These are phyloP conservation scores for Dreissena polymorpha DNA, from an alignment of 1,140 invertebrate species.

Conservation along the genomic window DNA sequence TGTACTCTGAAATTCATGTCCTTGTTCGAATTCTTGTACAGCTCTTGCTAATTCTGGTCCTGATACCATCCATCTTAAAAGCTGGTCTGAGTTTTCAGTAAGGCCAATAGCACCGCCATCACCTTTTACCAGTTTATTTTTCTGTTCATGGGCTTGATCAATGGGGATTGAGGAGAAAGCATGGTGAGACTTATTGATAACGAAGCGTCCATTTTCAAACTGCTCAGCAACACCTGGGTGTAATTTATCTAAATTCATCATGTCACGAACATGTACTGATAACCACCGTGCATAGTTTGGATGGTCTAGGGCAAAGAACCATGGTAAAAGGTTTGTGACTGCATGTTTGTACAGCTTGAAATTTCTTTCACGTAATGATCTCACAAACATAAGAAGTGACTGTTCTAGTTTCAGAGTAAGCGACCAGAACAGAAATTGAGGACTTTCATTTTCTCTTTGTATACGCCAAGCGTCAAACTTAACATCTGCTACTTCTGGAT, in stretches of 20 bases:
- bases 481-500: not conserved
- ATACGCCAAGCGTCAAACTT: not conserved
- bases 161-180: not conserved
- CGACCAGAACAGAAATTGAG: not conserved
- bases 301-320: slow-evolving; percentile 64
- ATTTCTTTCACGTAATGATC: not conserved
- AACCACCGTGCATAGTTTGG: slow-evolving; percentile 65
- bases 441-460: not conserved
- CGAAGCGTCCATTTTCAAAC: slow-evolving; percentile 58
- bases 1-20: not conserved
- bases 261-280: slow-evolving; percentile 65
- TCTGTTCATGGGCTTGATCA: slow-evolving; percentile 3
- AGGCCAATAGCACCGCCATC: slow-evolving; percentile 20
- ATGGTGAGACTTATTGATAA: not conserved
- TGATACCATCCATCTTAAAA: slow-evolving; percentile 10
- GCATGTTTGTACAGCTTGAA: slow-evolving; percentile 54
- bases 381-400: not conserved
- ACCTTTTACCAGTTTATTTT: slow-evolving; percentile 11
- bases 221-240: slow-evolving; percentile 48
- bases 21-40: not conserved
- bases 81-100: not conserved
- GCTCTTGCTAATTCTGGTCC: slow-evolving; percentile 11
- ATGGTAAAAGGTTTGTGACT: slow-evolving; percentile 56
- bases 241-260: slow-evolving; percentile 22
- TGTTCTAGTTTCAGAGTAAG: slow-evolving; percentile 12